These are phyloP conservation scores for Drosophila prolongata DNA, from an alignment of 2,888 invertebrate species.

Conservation along the genomic window DNA sequence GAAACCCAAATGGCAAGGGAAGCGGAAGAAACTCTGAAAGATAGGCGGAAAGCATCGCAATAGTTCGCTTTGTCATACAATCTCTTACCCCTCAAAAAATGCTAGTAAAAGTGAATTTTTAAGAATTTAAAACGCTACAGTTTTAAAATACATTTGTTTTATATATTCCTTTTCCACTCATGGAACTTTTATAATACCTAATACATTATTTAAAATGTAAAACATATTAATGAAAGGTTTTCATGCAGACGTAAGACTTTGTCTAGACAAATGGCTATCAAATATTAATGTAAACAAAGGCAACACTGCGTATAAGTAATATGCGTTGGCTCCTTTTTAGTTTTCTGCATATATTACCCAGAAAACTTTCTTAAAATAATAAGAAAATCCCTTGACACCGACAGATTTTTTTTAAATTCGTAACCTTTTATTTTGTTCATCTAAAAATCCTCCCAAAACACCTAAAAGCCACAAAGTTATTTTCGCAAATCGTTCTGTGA, in stretches of 20 bases:
- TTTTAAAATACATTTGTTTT: no score
- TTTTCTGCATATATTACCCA: no score
- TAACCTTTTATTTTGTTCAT: neutral
- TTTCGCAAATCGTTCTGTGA: conserved; percentile 11
- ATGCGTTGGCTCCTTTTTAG: neutral
- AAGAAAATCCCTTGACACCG: no score
- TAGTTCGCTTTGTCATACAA: conserved; percentile 20
- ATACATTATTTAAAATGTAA: no score
- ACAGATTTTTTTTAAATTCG: no score
- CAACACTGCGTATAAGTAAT: neutral
- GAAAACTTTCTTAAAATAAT: no score
- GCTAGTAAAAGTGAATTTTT: conserved; percentile 21
- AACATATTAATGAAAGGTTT: no score
- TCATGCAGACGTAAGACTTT: no score
- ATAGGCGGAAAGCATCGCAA: conserved; percentile 8
- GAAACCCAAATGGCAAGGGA: conserved; percentile 23
- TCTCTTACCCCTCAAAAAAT: neutral
- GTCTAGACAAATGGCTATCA: no score
- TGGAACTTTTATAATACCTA: no score
- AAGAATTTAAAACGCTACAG: neutral
- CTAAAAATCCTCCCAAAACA: neutral
- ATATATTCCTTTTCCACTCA: no score
- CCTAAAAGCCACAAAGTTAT: conserved; percentile 7
- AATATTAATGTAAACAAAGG: no score
- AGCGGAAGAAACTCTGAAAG: conserved; percentile 21